Evolutionary conservation across 2,888 invertebrate species (phyloP).

Genomic region (Calephelis perditalis): DNA sequence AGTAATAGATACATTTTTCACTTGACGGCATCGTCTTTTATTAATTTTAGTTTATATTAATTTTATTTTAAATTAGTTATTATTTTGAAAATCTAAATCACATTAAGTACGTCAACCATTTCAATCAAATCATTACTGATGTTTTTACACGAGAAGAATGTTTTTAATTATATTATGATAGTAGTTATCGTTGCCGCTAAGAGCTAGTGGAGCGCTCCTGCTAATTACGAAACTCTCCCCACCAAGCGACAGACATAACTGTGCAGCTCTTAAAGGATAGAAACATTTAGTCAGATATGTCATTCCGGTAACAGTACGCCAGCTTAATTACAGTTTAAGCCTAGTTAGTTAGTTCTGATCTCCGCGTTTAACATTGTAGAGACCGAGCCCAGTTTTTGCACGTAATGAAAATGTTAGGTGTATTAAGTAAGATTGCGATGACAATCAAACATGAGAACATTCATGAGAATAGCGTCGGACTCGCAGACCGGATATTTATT

Average conservation of each 20-base stretch:
- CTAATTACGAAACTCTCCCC: slow-evolving; percentile 63
- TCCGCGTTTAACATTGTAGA: slow-evolving; percentile 60
- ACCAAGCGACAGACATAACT: slow-evolving; percentile 53
- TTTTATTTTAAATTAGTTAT: too few relatives aligned
- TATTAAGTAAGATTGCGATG: slow-evolving; percentile 33
- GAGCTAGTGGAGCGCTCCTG: slow-evolving; percentile 49
- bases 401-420: slow-evolving; percentile 55
- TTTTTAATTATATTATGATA: not conserved
- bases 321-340: slow-evolving; percentile 61
- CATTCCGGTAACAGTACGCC: slow-evolving; percentile 65
- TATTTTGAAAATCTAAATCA: too few relatives aligned
- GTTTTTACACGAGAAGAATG: too few relatives aligned
- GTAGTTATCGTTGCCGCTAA: slow-evolving; percentile 38
- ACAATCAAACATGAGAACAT: slow-evolving; percentile 21
- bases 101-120: too few relatives aligned
- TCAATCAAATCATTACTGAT: too few relatives aligned
- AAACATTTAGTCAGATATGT: slow-evolving; percentile 70
- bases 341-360: slow-evolving; percentile 55
- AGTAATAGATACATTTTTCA: too few relatives aligned
- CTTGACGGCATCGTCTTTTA: too few relatives aligned
- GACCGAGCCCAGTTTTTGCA: slow-evolving; percentile 50
- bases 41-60: too few relatives aligned
- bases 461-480: slow-evolving; percentile 33
- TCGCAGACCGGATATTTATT: slow-evolving; percentile 49
- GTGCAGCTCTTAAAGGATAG: slow-evolving; percentile 64